A percentile compares a stretch with the other conserved stretches of the same genome.
Evolutionary conservation across 2,113 vertebrate species (phyloP).

Genomic region (Megalops atlanticus): DNA sequence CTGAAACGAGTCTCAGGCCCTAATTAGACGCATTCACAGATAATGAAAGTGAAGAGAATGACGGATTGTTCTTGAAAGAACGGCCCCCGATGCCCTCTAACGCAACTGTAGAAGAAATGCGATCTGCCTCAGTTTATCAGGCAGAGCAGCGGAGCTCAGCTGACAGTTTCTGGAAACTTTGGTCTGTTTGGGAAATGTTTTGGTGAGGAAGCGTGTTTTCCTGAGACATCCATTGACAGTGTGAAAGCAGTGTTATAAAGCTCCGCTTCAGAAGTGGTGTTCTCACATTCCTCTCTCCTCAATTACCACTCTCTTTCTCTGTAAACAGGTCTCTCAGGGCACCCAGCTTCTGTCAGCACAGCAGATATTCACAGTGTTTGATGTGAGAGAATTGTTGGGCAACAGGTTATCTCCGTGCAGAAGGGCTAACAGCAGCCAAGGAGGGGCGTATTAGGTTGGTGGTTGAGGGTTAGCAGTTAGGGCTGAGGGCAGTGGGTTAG

Average conservation of each 20-base stretch:
- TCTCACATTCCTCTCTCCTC: neutral
- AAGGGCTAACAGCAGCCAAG: too few relatives aligned
- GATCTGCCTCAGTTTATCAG: too few relatives aligned
- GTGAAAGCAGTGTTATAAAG: neutral
- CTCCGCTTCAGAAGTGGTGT: neutral
- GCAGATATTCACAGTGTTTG: neutral
- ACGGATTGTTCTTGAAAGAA: neutral
- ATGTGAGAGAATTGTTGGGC: neutral
- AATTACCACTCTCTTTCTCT: slow-evolving; percentile 14
- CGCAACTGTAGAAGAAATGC: too few relatives aligned
- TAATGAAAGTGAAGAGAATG: neutral
- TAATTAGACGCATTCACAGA: slow-evolving; percentile 12
- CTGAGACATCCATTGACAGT: neutral
- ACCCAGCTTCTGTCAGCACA: neutral
- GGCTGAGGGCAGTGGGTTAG: neutral
- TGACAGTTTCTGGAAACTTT: neutral
- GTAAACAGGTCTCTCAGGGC: neutral
- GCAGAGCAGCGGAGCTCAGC: neutral
- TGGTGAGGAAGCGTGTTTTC: neutral
- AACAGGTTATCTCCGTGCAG: neutral
- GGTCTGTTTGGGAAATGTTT: neutral
- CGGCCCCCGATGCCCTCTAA: neutral
- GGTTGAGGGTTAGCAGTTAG: neutral
- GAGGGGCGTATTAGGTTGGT: too few relatives aligned
- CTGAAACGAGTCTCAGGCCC: too few relatives aligned